Evolutionary conservation across 2,888 invertebrate genomes (phyloP).

Genomic region (Scrobipalpa costella): DNA sequence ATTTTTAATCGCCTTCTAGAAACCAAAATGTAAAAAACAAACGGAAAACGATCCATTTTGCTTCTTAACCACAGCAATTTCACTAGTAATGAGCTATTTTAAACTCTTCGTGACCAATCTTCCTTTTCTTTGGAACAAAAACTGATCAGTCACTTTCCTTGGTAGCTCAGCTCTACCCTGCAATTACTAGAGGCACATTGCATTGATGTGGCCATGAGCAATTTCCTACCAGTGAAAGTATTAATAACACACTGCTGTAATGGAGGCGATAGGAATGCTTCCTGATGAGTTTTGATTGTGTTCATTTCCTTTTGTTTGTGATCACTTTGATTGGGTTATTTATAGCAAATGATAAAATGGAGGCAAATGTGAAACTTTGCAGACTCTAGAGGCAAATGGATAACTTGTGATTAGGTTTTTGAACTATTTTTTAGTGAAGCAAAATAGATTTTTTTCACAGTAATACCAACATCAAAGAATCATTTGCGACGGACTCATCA

Average conservation of each 20-base stretch:
- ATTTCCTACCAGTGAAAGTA: slow-evolving; percentile 4
- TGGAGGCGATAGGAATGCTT: neutral
- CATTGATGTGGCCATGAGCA: neutral
- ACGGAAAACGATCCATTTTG: neutral
- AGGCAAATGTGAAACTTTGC: no score
- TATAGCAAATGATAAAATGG: neutral
- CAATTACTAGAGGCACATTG: neutral
- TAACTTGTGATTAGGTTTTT: no score
- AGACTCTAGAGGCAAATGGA: no score
- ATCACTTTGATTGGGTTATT: neutral
- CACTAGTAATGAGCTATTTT: neutral
- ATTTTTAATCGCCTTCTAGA: neutral
- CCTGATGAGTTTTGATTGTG: neutral
- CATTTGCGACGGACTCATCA: no score
- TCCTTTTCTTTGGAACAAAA: slow-evolving; percentile 13
- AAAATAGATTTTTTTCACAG: no score
- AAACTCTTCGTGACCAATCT: slow-evolving; percentile 4
- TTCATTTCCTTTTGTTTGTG: neutral
- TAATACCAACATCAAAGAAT: no score
- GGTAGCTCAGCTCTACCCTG: neutral
- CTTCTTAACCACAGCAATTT: neutral
- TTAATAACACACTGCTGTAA: slow-evolving; percentile 6
- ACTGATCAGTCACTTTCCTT: slow-evolving; percentile 15
- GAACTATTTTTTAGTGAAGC: no score
- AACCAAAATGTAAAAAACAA: neutral